These are phyloP conservation scores for Aleadryas rufinucha DNA, from an alignment of 2,113 vertebrate species.

Conservation along the genomic window DNA sequence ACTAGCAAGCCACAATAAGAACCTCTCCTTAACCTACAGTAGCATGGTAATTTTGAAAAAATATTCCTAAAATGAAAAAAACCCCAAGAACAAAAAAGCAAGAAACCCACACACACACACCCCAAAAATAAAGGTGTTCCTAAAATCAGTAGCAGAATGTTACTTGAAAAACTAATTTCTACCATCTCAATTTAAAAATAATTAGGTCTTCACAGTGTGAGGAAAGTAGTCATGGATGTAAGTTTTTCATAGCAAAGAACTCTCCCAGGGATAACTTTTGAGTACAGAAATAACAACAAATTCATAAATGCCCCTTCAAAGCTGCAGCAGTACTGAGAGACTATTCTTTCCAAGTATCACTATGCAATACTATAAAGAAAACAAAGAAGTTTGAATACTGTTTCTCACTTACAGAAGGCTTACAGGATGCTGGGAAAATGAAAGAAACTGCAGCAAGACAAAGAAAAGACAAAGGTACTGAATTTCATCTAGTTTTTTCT, in stretches of 20 bases:
- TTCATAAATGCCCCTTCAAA: not conserved
- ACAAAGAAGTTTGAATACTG: not conserved
- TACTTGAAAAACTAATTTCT: not conserved
- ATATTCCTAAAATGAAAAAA: not conserved
- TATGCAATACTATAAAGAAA: not conserved
- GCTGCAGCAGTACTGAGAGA: not conserved
- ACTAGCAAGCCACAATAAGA: not conserved
- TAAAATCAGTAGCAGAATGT: not conserved
- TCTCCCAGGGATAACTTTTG: not conserved
- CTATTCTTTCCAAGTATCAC: not conserved
- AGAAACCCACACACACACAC: fast-evolving
- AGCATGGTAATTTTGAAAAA: not conserved
- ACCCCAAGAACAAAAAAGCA: not conserved
- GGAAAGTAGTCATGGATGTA: not conserved
- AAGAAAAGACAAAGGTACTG: not conserved
- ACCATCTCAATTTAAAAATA: not conserved
- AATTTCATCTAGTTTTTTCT: not conserved
- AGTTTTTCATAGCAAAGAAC: not conserved
- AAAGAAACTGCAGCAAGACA: not conserved
- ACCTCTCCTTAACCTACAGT: not conserved
- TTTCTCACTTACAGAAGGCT: not conserved
- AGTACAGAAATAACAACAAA: not conserved
- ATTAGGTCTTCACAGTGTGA: not conserved
- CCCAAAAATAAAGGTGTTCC: not conserved
- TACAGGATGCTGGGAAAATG: not conserved